Percentiles rank a stretch among this genome's conserved stretches.
phyloP scores from a whole-genome alignment of 2,113 vertebrate genomes.

The Terrapene triunguis region DNA sequence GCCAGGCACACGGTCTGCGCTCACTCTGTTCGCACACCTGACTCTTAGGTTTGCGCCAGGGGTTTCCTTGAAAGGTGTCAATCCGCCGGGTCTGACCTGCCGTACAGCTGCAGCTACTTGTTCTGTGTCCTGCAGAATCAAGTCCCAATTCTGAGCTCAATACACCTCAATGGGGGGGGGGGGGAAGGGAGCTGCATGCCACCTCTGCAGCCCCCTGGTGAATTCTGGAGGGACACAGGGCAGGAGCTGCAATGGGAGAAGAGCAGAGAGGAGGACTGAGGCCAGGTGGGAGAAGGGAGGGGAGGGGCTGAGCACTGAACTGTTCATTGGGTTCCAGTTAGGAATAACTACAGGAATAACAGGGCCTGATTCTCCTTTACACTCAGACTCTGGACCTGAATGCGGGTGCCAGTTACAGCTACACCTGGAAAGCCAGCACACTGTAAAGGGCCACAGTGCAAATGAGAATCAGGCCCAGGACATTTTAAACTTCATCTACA shows the following conservation, averaged over 20 bases:
- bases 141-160: neutral
- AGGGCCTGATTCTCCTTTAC: neutral
- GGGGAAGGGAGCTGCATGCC: neutral
- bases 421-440: neutral
- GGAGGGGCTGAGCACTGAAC: neutral
- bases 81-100: neutral
- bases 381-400: neutral
- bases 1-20: neutral
- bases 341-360: neutral
- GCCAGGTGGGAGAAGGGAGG: neutral
- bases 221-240: neutral
- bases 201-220: neutral
- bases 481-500: neutral
- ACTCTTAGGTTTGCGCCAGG: neutral
- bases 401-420: neutral
- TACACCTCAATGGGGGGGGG: neutral
- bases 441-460: neutral
- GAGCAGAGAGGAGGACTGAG: neutral
- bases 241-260: neutral
- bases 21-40: neutral
- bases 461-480: neutral
- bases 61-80: neutral
- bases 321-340: neutral
- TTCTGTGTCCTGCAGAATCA: neutral
- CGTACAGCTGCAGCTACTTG: neutral